Conservation (phyloP, 1,140 invertebrate genomes). For the Prorops nasuta region DNA sequence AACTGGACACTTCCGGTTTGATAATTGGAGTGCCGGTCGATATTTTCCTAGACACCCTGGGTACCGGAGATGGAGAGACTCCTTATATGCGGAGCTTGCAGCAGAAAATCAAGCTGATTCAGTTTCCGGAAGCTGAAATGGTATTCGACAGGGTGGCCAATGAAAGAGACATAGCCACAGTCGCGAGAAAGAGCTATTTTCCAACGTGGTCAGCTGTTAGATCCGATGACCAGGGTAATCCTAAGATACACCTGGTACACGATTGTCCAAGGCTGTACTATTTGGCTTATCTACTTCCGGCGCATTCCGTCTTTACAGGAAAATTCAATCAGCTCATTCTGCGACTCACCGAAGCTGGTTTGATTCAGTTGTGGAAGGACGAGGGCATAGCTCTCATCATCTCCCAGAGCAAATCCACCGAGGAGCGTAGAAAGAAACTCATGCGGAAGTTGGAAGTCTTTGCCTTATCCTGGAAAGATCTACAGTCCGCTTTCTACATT, state of each 20-base stretch:
- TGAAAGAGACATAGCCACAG: background rate
- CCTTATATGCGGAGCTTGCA: background rate
- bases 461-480: background rate
- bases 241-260: background rate
- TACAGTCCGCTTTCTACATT: background rate
- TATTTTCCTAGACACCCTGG: background rate
- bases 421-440: background rate
- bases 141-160: background rate
- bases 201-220: background rate
- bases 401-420: background rate
- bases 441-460: background rate
- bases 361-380: background rate
- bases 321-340: background rate
- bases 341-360: background rate
- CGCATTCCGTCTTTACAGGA: background rate
- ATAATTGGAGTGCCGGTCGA: background rate
- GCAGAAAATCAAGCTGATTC: background rate
- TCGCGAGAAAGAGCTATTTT: background rate
- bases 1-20: background rate
- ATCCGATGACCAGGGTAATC: background rate
- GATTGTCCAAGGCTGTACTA: background rate
- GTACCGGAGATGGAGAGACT: background rate
- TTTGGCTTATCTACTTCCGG: background rate
- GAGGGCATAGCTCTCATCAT: background rate
- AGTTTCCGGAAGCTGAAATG: background rate